These are phyloP conservation scores for Epizoanthus scotinus DNA, from an alignment of 92 coral and sea anemone species.

Conservation along the genomic window DNA sequence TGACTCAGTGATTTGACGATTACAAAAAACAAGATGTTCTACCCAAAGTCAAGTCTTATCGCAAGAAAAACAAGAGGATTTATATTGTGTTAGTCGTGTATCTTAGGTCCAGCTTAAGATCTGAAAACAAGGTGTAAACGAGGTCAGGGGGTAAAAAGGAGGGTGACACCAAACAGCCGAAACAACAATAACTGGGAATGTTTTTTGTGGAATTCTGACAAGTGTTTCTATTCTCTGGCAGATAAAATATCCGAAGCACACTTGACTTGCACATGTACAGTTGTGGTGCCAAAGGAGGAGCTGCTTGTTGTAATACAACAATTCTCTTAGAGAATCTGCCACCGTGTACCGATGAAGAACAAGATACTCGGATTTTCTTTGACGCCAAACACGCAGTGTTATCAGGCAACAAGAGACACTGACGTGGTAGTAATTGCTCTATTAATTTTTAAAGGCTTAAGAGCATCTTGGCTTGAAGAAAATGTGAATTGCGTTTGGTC, in stretches of 20 bases:
- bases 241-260: slow-evolving; percentile 49
- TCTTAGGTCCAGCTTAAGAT: too few relatives aligned
- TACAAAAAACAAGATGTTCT: too few relatives aligned
- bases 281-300: slow-evolving; percentile 5
- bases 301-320: not conserved
- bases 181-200: slow-evolving; percentile 51
- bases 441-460: not conserved
- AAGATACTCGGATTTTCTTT: slow-evolving; percentile 32
- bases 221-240: slow-evolving; percentile 60
- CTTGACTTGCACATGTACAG: not conserved
- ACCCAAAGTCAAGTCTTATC: too few relatives aligned
- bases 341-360: slow-evolving; percentile 36
- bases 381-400: slow-evolving; percentile 23
- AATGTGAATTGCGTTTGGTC: slow-evolving; percentile 10
- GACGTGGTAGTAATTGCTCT: slow-evolving; percentile 39
- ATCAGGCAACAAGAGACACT: slow-evolving; percentile 32
- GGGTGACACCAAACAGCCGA: slow-evolving; percentile 44
- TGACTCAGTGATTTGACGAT: too few relatives aligned
- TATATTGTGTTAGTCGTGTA: too few relatives aligned
- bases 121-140: too few relatives aligned
- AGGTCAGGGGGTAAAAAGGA: slow-evolving; percentile 45
- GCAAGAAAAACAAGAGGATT: too few relatives aligned
- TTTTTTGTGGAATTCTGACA: slow-evolving; percentile 40
- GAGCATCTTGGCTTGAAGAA: slow-evolving; percentile 2
- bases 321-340: slow-evolving; percentile 3